A percentile compares a stretch with the other conserved stretches of the same genome.
Conservation (phyloP, 2,113 vertebrate species). For the Emydocephalus ijimae region DNA sequence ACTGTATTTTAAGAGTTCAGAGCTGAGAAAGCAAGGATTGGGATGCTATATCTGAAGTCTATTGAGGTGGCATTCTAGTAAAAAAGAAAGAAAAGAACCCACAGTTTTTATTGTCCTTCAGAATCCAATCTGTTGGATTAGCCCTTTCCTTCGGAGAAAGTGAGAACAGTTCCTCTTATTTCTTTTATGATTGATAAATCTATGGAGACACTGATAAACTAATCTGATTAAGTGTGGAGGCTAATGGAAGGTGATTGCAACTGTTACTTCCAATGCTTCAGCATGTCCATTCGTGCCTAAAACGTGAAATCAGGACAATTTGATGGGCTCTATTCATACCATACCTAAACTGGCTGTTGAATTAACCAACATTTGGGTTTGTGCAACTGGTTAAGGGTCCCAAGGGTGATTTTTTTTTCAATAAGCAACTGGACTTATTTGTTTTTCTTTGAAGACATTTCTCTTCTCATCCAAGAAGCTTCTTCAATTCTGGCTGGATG, state of each 20-base stretch:
- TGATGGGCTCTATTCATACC: neutral
- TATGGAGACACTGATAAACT: neutral
- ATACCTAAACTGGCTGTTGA: neutral
- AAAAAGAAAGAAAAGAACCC: neutral
- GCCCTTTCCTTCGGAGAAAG: neutral
- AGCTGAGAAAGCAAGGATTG: neutral
- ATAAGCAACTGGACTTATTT: no score
- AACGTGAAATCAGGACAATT: slow-evolving; percentile 6
- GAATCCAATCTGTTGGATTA: neutral
- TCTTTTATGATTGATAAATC: slow-evolving; percentile 23
- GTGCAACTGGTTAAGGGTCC: neutral
- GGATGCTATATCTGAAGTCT: neutral
- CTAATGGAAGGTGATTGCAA: neutral
- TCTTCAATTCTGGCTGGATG: no score
- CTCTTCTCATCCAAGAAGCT: no score
- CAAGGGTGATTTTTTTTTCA: no score
- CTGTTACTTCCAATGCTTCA: neutral
- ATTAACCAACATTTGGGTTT: neutral
- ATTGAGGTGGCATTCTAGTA: neutral
- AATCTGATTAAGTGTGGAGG: slow-evolving; percentile 38
- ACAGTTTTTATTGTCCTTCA: neutral
- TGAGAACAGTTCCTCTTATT: neutral
- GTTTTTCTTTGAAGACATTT: no score
- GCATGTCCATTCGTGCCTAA: neutral
- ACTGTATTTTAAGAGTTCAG: neutral